Percentiles rank a stretch among this genome's conserved stretches.
Conservation (phyloP, 2,113 vertebrate species). For the Galemys pyrenaicus region DNA sequence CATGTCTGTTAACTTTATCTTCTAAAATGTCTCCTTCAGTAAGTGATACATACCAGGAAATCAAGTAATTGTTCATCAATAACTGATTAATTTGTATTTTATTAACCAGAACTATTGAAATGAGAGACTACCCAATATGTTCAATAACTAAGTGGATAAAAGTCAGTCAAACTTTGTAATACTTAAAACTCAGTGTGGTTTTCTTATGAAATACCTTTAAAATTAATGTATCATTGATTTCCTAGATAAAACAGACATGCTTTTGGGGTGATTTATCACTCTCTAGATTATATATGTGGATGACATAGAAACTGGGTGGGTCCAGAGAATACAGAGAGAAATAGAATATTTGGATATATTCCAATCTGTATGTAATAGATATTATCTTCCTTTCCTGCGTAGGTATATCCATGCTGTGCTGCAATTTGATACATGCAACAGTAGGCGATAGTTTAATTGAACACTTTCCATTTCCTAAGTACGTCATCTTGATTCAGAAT, state of each 20-base stretch:
- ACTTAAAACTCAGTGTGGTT: constrained; percentile 31
- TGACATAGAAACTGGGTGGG: neutral
- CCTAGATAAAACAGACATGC: constrained; percentile 22
- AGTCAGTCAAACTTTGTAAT: constrained; percentile 30
- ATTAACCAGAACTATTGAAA: constrained; percentile 2
- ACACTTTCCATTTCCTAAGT: constrained; percentile 42
- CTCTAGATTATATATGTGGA: neutral
- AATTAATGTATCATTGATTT: constrained; percentile 43
- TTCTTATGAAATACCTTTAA: constrained; percentile 47
- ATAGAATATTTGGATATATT: constrained; percentile 30
- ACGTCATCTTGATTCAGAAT: constrained; percentile 42
- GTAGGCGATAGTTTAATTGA: constrained; percentile 11
- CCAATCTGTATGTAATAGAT: neutral
- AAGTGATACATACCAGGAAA: neutral
- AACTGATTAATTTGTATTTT: constrained; percentile 30
- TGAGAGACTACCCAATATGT: neutral
- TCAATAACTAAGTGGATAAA: neutral
- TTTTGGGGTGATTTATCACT: neutral
- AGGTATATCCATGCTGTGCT: neutral
- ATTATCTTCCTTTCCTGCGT: neutral
- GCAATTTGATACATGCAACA: constrained; percentile 32
- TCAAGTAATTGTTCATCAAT: constrained; percentile 14
- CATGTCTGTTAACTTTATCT: neutral
- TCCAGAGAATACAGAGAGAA: neutral
- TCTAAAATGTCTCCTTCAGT: neutral